A percentile compares a stretch with the other conserved stretches of the same genome.
phyloP scores from a whole-genome alignment of 1,140 invertebrate genomes.

The Drosophila jambulina region DNA sequence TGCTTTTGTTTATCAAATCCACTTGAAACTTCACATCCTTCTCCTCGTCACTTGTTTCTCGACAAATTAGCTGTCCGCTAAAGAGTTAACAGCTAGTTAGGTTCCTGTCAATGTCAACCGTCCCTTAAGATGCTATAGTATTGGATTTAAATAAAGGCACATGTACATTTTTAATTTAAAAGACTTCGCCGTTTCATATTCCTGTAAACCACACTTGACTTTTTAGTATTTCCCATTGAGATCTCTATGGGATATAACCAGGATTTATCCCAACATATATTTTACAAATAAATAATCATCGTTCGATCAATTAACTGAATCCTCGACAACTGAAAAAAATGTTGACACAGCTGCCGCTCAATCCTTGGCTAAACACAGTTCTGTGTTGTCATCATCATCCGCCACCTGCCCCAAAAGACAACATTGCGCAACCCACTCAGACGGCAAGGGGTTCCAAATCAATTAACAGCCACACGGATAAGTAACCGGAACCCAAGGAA shows the following conservation, averaged over 20 bases:
- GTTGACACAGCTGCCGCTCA: conserved; percentile 34
- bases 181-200: background rate
- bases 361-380: conserved; percentile 29
- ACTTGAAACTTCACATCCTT: background rate
- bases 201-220: background rate
- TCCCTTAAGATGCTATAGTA: background rate
- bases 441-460: conserved; percentile 52
- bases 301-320: conserved; percentile 11
- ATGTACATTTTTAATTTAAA: background rate
- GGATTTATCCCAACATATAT: background rate
- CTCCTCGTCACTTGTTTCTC: too few relatives aligned
- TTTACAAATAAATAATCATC: background rate
- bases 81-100: background rate
- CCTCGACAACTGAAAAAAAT: background rate
- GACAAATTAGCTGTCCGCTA: background rate
- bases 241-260: background rate
- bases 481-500: conserved; percentile 42
- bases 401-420: conserved; percentile 26
- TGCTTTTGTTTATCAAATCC: background rate
- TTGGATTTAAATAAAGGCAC: background rate
- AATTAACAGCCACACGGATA: conserved; percentile 66
- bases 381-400: conserved; percentile 4
- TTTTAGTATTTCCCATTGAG: background rate
- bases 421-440: conserved; percentile 37
- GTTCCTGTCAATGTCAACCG: background rate